Base-by-base conservation (phyloP, 2,888 invertebrate genomes). In the Leptopterna dolabrata region DNA sequence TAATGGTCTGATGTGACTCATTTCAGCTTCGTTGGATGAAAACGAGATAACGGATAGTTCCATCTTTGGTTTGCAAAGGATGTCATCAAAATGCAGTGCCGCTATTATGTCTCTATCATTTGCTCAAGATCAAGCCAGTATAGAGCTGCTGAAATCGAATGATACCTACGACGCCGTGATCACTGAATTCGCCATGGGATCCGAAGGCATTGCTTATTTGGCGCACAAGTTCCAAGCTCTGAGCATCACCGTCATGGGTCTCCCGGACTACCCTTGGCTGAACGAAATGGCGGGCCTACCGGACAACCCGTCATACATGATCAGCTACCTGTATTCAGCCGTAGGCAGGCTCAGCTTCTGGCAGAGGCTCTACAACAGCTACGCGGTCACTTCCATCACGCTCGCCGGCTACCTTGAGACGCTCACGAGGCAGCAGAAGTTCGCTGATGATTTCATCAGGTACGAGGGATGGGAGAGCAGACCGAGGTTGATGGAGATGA, bases 381-480 rank as follows among this genome's bases (percentile, higher is more conserved):
- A 87, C 73, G 47, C 29, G 1, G 87, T 55, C 0, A 13, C 19
- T 7, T 55, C 83, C 0, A 41, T 63, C n/a, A n/a, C 73, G 7
- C 9, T 47, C 16, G 19, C 78, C 2, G 27, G 86, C 1, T 86
- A 89, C 81, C 88, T 80, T 51, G 89, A 89, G 51, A 76, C 89
- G 73, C 83, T 87, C 0, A 87, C 83, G 78, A 70, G 16, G n/a
- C 88, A 89, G 30, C 89, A 89, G 24, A 55, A 63, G 14, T 29
- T 88, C 0, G 88, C 89, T 76, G 87, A 88, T 24, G 86, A 87
- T 14, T 55, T 88, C 73, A 84, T 90, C 71, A 88, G 87, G 19
- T 88, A 89, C 86, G 85, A 87, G 1, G 89, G 89, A n/a, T 89
- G 88, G 81, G 88, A 89, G 83, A 45, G 4, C 7, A 88, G 89